phyloP scores from a whole-genome alignment of 2,113 vertebrate genomes.

The Corythoichthys intestinalis region DNA sequence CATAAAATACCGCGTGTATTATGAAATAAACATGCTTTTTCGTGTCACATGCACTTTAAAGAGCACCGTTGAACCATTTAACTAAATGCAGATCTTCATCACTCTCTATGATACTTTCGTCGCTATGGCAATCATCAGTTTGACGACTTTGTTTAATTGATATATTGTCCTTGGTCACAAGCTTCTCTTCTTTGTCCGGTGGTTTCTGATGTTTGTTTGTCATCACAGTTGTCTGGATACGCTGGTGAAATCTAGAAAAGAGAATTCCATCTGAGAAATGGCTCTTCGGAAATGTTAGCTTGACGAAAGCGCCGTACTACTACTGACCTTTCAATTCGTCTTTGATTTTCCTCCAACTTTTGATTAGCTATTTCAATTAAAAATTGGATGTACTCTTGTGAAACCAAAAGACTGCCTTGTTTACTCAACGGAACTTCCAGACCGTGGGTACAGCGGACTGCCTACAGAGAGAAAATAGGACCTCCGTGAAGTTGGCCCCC shows the following conservation, averaged over 20 bases:
- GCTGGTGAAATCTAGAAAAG: constrained; percentile 75
- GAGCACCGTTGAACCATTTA: constrained; percentile 6
- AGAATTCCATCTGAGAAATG: background rate
- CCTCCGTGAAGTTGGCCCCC: too few species aligned
- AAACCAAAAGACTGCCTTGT: constrained; percentile 80
- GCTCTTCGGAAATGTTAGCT: too few species aligned
- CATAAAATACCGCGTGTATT: too few species aligned
- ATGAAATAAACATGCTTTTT: too few species aligned
- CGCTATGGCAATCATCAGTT: constrained; percentile 15
- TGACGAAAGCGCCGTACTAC: too few species aligned
- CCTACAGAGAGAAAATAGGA: constrained; percentile 63
- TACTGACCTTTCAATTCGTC: constrained; percentile 82
- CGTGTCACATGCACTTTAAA: background rate
- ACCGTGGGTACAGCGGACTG: constrained; percentile 88
- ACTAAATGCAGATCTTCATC: constrained; percentile 44
- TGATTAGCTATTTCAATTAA: constrained; percentile 80
- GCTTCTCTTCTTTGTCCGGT: background rate
- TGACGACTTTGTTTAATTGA: constrained; percentile 44
- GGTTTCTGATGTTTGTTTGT: constrained; percentile 2
- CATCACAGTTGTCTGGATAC: constrained; percentile 71
- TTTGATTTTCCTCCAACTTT: constrained; percentile 90
- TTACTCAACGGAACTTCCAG: constrained; percentile 88
- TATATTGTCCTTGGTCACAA: background rate
- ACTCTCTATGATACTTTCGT: constrained; percentile 17
- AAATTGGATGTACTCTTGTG: constrained; percentile 82